These are phyloP conservation scores for Tragelaphus scriptus DNA, from an alignment of 2,113 vertebrate genomes.

Conservation along the genomic window DNA sequence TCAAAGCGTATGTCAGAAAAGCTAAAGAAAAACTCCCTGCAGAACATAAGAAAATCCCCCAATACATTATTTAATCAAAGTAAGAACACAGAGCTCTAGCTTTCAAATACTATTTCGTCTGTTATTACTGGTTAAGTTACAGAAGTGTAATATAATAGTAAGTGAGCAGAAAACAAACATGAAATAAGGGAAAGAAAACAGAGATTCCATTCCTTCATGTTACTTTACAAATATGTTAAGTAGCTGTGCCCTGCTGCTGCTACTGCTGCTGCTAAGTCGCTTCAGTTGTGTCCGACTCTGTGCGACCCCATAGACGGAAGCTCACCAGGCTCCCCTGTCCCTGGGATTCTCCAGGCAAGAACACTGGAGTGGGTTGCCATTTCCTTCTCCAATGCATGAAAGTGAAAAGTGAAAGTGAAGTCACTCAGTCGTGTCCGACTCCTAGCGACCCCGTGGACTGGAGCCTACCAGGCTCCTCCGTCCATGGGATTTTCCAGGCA, in stretches of 20 bases:
- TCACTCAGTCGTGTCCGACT: too few species aligned
- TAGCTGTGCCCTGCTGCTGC: background rate
- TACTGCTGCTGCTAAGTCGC: too few species aligned
- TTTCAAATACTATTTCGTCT: background rate
- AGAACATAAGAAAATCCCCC: background rate
- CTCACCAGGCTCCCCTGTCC: too few species aligned
- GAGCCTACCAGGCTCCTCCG: too few species aligned
- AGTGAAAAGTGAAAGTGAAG: too few species aligned
- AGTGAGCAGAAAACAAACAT: background rate
- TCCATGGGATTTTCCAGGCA: too few species aligned
- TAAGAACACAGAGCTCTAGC: background rate
- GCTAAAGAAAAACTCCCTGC: background rate
- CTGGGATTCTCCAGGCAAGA: too few species aligned
- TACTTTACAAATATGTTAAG: background rate
- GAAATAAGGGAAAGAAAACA: background rate
- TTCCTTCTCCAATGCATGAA: too few species aligned
- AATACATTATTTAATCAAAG: background rate
- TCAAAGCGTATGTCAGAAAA: background rate
- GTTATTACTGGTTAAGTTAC: background rate
- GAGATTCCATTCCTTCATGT: background rate
- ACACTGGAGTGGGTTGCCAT: too few species aligned
- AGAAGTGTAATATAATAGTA: background rate
- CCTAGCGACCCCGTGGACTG: too few species aligned
- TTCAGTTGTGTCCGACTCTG: too few species aligned
- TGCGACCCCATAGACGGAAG: too few species aligned